Conservation (phyloP, 1,140 invertebrate species). For the Bombyx mandarina region DNA sequence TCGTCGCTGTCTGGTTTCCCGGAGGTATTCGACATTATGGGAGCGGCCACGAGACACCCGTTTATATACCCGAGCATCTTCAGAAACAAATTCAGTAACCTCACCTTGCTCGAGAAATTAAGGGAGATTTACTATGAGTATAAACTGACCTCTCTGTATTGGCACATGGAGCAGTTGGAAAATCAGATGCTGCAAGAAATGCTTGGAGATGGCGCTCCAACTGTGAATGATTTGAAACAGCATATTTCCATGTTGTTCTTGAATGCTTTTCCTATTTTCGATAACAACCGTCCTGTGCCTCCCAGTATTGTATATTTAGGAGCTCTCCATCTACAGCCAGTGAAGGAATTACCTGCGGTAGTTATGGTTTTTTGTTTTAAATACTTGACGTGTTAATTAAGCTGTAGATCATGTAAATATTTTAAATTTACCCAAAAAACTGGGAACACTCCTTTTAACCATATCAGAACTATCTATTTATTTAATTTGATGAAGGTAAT, state of each 20-base stretch:
- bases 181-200: neutral
- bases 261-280: neutral
- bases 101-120: neutral
- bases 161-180: neutral
- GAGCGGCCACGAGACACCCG: neutral
- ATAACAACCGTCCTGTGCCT: neutral
- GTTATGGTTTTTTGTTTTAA: neutral
- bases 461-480: no score
- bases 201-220: neutral
- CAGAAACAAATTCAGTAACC: neutral
- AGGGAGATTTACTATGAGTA: constrained; percentile 1
- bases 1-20: constrained; percentile 1
- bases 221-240: neutral
- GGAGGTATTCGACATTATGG: neutral
- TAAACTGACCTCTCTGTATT: neutral
- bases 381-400: neutral
- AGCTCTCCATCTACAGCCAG: neutral
- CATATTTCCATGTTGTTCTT: neutral
- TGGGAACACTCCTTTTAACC: no score
- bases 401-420: no score
- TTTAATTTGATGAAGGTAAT: no score
- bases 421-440: no score
- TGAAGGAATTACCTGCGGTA: neutral
- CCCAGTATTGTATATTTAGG: neutral
- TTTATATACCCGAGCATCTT: neutral